These are phyloP conservation scores for Tinamus major DNA, from an alignment of 2,797 vertebrate species.

Conservation along the genomic window DNA sequence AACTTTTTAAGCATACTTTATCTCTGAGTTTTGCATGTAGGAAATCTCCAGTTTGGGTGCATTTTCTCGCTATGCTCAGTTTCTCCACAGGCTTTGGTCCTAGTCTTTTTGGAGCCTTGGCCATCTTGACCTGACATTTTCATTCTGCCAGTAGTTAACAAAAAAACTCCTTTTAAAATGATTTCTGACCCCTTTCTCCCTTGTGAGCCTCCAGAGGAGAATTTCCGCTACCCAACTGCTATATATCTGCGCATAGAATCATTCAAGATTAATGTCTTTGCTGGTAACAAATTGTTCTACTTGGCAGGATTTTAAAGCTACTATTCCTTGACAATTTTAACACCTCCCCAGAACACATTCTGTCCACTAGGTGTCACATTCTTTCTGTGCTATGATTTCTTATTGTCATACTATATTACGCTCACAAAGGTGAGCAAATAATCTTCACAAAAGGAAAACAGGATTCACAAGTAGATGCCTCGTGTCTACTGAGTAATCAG, in stretches of 20 bases:
- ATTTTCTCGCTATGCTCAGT: background rate
- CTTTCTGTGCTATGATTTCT: constrained; percentile 36
- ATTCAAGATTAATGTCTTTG: background rate
- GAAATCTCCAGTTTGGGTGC: background rate
- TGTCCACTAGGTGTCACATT: constrained; percentile 70
- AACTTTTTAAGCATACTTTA: background rate
- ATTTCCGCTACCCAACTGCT: background rate
- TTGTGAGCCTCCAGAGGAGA: background rate
- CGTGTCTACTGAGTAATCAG: background rate
- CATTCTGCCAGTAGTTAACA: background rate
- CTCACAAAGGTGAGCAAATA: background rate
- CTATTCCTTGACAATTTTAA: background rate
- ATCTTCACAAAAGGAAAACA: background rate
- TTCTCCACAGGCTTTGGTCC: background rate
- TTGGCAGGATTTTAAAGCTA: background rate
- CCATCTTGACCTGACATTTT: background rate
- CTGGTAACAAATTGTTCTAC: background rate
- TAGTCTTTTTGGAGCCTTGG: background rate
- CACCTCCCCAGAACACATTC: background rate
- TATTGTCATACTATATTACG: background rate
- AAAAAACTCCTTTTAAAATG: background rate
- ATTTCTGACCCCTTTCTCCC: background rate
- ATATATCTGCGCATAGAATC: background rate
- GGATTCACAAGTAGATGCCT: background rate
- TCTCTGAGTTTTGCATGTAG: background rate